Conservation (phyloP, 2,113 vertebrate genomes). For the Elaphurus davidianus region DNA sequence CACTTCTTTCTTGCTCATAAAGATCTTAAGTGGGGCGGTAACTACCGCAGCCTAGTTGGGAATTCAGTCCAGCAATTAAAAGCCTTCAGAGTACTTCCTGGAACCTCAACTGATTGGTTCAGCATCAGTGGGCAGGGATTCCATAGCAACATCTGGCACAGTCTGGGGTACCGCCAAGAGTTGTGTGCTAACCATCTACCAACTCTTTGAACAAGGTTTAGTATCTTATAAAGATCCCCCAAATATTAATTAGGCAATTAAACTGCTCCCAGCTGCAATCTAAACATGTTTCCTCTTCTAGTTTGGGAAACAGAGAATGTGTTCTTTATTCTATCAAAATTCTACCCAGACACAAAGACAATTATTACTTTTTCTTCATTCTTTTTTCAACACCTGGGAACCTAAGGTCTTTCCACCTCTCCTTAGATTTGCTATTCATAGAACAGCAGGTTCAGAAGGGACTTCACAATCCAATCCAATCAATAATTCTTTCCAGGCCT, state of each 20-base stretch:
- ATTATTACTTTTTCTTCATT: conserved; percentile 18
- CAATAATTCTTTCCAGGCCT: neutral
- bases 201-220: neutral
- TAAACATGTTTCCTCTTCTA: neutral
- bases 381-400: neutral
- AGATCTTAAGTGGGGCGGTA: neutral
- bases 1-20: neutral
- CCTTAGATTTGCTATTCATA: conserved; percentile 19
- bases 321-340: conserved; percentile 42
- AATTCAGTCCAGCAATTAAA: neutral
- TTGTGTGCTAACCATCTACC: neutral
- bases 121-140: neutral
- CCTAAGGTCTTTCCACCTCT: neutral
- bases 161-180: neutral
- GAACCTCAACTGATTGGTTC: neutral
- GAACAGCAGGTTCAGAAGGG: neutral
- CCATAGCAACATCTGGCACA: neutral
- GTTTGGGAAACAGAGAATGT: neutral
- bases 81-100: neutral
- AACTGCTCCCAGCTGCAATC: neutral
- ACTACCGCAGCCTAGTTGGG: neutral
- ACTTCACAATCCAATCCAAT: neutral
- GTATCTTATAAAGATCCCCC: neutral
- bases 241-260: neutral
- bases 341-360: neutral